phyloP scores from a whole-genome alignment of 2,888 invertebrate species.

The Caradrina clavipalpis region DNA sequence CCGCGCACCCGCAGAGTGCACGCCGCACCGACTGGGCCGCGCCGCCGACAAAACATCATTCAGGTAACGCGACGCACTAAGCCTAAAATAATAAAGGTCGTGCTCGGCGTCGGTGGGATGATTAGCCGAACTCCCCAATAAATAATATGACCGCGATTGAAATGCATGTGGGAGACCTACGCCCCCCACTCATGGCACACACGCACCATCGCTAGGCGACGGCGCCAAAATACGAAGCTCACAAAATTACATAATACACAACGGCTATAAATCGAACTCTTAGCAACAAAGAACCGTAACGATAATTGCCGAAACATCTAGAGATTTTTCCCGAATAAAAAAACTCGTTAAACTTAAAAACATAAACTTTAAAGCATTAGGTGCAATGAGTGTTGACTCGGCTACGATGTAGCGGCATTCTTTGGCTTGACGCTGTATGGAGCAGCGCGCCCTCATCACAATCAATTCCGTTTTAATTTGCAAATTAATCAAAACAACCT shows the following conservation, averaged over 20 bases:
- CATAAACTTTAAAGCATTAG: constrained; percentile 88
- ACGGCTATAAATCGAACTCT: constrained; percentile 86
- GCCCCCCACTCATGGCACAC: constrained; percentile 82
- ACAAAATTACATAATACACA: constrained; percentile 84
- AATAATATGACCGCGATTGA: constrained; percentile 84
- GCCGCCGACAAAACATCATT: constrained; percentile 71
- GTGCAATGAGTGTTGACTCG: constrained; percentile 87
- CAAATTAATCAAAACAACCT: constrained; percentile 74
- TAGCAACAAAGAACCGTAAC: constrained; percentile 86
- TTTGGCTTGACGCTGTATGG: constrained; percentile 85
- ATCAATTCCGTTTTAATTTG: constrained; percentile 70
- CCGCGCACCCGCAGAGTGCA: neutral
- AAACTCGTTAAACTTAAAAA: constrained; percentile 69
- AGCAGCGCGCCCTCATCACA: constrained; percentile 62
- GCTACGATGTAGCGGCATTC: constrained; percentile 81
- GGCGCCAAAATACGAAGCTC: constrained; percentile 79
- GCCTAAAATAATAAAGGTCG: constrained; percentile 81
- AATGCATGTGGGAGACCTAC: constrained; percentile 73
- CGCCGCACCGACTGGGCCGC: constrained; percentile 67
- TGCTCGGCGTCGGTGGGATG: constrained; percentile 88
- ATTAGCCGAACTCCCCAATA: constrained; percentile 84
- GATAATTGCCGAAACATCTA: constrained; percentile 74
- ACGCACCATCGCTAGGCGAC: constrained; percentile 82
- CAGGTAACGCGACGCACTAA: constrained; percentile 88
- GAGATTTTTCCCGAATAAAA: constrained; percentile 74